Evolutionary conservation across 2,888 invertebrate genomes (phyloP), one percentile per base, ranked within the genome.

Genomic region (Pyralis farinalis): DNA sequence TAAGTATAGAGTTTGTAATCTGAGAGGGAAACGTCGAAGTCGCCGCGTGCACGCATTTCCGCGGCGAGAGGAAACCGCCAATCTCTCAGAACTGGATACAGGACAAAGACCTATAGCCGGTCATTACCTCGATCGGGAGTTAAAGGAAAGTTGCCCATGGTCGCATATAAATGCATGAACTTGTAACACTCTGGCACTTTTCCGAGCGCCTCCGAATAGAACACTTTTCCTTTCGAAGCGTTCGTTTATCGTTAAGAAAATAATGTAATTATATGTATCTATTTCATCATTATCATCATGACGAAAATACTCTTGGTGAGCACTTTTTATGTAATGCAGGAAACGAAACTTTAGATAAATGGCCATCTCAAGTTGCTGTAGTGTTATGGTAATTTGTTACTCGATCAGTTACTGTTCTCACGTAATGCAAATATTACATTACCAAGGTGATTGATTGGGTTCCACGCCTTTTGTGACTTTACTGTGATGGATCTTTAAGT

Each of bases 51-150:
- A 49, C 47, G 54, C 44, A 49, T 66, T 73, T 69, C 80, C 74
- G 74, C 53, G 36, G 37, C 56, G 63, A 63, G 62, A 63, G 73
- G 73, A 71, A 71, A 55, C 51, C 45, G 53, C 57, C 60, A 47
- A 55, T 70, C 65, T 67, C 51, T 47, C 42, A 50, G 49, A 76
- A 81, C 78, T 80, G 73, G 83, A 79, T 64, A 59, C 73, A 75
- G 87, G 86, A 88, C 87, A 88, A 81, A 86, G 87, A 87, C 86
- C 87, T 71, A 72, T 64, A 63, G 67, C 62, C 75, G 80, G 79
- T 73, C 82, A 86, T 84, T 83, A 83, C 85, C 79, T 73, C 61
- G 62, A 73, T 79, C 81, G 83, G 79, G 83, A 81, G 58, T 63
- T 54, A 35, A 58, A 84, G 77, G 85, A 87, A 88, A 86, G 85